These are phyloP conservation scores for Stegana nigrithorax DNA, from an alignment of 2,888 invertebrate species.

Conservation along the genomic window DNA sequence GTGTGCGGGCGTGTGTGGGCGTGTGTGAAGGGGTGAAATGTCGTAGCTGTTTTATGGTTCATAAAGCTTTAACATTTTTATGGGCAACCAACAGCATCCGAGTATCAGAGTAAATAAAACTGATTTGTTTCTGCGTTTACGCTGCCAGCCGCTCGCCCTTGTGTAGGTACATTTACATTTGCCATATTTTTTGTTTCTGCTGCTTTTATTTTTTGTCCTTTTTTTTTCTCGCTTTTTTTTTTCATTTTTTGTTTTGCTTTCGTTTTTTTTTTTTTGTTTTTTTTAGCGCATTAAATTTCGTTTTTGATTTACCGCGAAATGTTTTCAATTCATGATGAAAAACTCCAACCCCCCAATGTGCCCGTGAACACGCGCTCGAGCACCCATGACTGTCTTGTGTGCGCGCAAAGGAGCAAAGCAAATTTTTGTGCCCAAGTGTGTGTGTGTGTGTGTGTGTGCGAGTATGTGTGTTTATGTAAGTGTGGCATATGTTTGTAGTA, in stretches of 20 bases:
- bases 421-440: background rate
- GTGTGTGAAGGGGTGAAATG: too few species aligned
- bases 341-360: too few species aligned
- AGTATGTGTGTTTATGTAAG: background rate
- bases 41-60: constrained; percentile 8
- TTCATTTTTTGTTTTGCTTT: background rate
- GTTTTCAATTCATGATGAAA: too few species aligned
- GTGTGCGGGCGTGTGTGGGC: background rate
- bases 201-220: background rate
- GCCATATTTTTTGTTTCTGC: background rate
- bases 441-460: background rate
- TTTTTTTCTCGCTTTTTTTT: background rate
- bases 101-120: too few species aligned
- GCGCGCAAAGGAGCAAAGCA: too few species aligned
- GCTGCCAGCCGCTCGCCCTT: too few species aligned
- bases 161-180: background rate
- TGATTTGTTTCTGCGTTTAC: background rate
- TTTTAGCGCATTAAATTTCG: background rate
- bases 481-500: background rate
- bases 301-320: background rate
- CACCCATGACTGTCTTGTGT: too few species aligned
- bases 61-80: constrained; percentile 10
- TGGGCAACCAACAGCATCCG: background rate
- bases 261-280: background rate
- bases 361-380: too few species aligned